Evolutionary conservation across 2,797 vertebrate genomes (phyloP), one percentile per base, ranked within the genome.

Genomic region (Squalus acanthias): DNA sequence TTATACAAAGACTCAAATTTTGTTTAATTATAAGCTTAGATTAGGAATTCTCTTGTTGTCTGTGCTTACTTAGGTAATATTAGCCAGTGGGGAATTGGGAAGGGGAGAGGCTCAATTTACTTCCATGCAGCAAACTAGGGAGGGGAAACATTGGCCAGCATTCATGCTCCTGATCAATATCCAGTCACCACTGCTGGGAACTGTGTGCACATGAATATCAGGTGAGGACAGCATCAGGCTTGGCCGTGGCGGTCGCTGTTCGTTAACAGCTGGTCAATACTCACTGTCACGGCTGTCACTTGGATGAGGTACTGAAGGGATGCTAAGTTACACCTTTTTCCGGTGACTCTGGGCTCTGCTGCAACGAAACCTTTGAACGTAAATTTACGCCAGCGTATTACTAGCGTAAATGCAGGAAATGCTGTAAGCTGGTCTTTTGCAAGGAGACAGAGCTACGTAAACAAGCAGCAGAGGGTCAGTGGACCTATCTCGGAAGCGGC

Each of bases 1-100:
- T 93, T 67, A 93, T 69, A 93, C 91, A 93, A 69, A 69, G 91
- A 93, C 63, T 93, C 91, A 93, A 93, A 93, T 93, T 93, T 93
- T 93, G 65, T 69, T 69, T 93, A 93, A 69, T 46, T 93, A 93
- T 69, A 69, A 93, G 22, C 8, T 24, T 93, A 69, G 91, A 67
- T 93, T 69, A 22, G 65, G n/a, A 69, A 93, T 69, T 69, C 39
- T n/a, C 39, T 93, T 93, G 91, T 93, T 46, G n/a, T 93, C 33
- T 93, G 91, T 20, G 33, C n/a, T 93, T 46, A 46, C n/a, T 69
- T 46, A 69, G 91, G 65, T 93, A 69, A 93, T 29, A 24, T 93
- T 93, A 93, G 46, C 91, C 65, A 69, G 9, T 24, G n/a, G 17
- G 20, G 91, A 65, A 69, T 46, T 93, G 39, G 91, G 39, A 69